phyloP scores from a whole-genome alignment of 1,140 invertebrate genomes.

The Batillaria attramentaria region DNA sequence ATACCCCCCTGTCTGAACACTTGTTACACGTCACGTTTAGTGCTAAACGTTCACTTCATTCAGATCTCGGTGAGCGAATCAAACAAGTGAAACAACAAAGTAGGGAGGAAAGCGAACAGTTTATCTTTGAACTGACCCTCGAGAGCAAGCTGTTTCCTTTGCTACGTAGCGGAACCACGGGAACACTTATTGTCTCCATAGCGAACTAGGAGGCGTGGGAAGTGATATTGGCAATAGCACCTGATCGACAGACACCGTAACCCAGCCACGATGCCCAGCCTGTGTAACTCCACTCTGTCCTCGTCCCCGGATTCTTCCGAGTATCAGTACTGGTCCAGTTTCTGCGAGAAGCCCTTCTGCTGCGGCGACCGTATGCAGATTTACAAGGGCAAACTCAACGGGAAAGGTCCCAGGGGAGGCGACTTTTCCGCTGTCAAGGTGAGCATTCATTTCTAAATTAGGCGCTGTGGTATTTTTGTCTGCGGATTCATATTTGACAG shows the following conservation, averaged over 20 bases:
- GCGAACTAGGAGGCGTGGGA: too few species aligned
- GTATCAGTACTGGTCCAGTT: conserved; percentile 35
- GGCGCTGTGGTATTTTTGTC: too few species aligned
- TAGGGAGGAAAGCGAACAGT: background rate
- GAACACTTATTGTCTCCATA: background rate
- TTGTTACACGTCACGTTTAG: too few species aligned
- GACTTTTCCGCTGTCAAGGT: conserved; percentile 35
- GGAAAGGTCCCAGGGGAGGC: conserved; percentile 31
- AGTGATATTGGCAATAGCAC: too few species aligned
- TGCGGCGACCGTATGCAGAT: conserved; percentile 29
- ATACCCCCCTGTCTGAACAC: too few species aligned
- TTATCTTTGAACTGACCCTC: background rate
- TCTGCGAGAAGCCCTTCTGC: conserved; percentile 24
- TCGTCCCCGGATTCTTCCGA: conserved; percentile 30
- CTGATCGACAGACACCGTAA: background rate
- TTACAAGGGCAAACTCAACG: conserved; percentile 35
- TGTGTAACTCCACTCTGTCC: conserved; percentile 33
- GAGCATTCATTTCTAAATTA: background rate
- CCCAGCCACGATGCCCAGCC: conserved; percentile 17
- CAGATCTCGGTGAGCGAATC: too few species aligned
- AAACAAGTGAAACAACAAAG: background rate
- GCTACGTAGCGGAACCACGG: too few species aligned
- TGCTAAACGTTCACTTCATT: too few species aligned
- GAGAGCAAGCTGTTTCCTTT: background rate
- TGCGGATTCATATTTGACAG: background rate